A percentile compares a stretch with the other conserved stretches of the same genome.
Conservation (phyloP, 2,797 vertebrate species). For the Gymnothorax reevesii region DNA sequence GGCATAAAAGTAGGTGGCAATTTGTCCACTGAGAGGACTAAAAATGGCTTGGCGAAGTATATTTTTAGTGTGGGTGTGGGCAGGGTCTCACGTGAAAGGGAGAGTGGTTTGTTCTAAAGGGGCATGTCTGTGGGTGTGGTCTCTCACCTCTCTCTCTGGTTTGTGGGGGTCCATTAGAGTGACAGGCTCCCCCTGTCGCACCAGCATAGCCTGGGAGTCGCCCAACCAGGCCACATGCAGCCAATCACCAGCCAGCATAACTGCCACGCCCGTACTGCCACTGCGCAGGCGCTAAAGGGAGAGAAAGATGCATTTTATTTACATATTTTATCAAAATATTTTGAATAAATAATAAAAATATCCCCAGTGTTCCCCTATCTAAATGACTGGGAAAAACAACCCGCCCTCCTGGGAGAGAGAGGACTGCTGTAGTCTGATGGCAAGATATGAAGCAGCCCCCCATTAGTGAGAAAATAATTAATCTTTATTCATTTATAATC, state of each 20-base stretch:
- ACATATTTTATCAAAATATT: too few relatives aligned
- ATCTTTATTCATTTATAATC: too few relatives aligned
- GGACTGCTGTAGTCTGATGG: too few relatives aligned
- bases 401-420: too few relatives aligned
- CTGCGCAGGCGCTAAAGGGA: constrained; percentile 82
- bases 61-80: not conserved
- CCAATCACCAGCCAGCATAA: constrained; percentile 73
- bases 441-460: too few relatives aligned
- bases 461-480: too few relatives aligned
- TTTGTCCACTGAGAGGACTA: too few relatives aligned
- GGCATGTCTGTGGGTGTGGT: not conserved
- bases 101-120: constrained; percentile 1
- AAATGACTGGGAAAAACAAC: too few relatives aligned
- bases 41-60: too few relatives aligned
- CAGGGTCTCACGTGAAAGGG: not conserved
- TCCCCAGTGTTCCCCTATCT: too few relatives aligned
- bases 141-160: constrained; percentile 87
- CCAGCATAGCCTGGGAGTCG: constrained; percentile 89
- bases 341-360: too few relatives aligned
- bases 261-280: constrained; percentile 85
- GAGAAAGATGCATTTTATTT: not conserved
- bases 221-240: constrained; percentile 90
- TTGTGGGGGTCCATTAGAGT: constrained; percentile 93
- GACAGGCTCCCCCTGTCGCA: constrained; percentile 77
- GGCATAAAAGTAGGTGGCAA: too few relatives aligned